A percentile compares a stretch with the other conserved stretches of the same genome.
Evolutionary conservation across 2,113 vertebrate species (phyloP).

Genomic region (Regulus satrapa): DNA sequence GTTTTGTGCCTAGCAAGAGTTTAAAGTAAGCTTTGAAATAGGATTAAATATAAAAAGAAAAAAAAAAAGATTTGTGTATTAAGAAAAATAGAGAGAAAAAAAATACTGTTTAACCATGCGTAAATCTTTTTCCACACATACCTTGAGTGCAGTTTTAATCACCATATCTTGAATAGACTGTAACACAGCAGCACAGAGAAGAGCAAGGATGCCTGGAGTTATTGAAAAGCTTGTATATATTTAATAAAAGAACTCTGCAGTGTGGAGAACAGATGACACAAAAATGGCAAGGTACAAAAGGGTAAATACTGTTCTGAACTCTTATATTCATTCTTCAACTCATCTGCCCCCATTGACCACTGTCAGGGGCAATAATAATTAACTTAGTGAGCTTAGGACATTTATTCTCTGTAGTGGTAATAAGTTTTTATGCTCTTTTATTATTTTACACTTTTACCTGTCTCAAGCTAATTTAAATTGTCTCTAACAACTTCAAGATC

Average conservation of each 20-base stretch:
- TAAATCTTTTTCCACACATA: neutral
- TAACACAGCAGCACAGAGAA: neutral
- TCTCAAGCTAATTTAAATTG: neutral
- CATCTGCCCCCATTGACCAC: neutral
- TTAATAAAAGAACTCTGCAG: neutral
- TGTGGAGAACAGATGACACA: neutral
- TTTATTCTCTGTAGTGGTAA: neutral
- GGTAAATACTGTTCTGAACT: neutral
- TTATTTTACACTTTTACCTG: neutral
- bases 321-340: neutral
- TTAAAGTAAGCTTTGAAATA: neutral
- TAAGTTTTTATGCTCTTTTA: neutral
- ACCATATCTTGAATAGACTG: neutral
- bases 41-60: neutral
- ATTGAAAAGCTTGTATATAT: neutral
- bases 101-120: neutral
- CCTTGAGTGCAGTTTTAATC: neutral
- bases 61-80: neutral
- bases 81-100: neutral
- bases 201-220: neutral
- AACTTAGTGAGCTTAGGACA: neutral
- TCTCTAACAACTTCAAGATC: neutral
- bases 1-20: neutral
- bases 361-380: neutral
- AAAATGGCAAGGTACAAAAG: neutral